A percentile compares a stretch with the other conserved stretches of the same genome.
These are phyloP conservation scores for Rhynchonycteris naso DNA, from an alignment of 2,797 vertebrate species.

Conservation along the genomic window DNA sequence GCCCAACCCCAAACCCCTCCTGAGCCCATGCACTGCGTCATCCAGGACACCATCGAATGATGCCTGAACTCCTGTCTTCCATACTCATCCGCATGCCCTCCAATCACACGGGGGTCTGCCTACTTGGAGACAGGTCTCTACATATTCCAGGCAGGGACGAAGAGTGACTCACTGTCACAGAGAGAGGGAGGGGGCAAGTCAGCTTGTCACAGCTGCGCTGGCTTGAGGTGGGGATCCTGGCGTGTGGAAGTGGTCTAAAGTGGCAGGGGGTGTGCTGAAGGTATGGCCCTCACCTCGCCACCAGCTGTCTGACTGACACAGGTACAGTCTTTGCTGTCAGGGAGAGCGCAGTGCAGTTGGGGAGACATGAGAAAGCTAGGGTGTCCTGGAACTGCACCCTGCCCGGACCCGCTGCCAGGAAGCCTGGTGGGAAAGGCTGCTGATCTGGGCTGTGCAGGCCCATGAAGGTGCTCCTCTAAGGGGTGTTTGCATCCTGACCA, in stretches of 20 bases:
- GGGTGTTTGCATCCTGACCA: background rate
- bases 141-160: background rate
- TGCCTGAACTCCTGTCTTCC: background rate
- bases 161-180: background rate
- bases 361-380: background rate
- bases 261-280: background rate
- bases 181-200: background rate
- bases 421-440: background rate
- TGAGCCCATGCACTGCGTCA: background rate
- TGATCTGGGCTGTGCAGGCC: too few species aligned
- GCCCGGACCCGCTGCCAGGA: background rate
- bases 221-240: background rate
- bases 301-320: accelerated
- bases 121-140: background rate
- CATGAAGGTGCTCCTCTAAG: accelerated
- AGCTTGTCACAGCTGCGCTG: background rate
- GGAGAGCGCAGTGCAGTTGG: background rate
- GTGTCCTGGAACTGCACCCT: background rate
- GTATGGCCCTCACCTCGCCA: accelerated
- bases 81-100: background rate
- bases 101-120: background rate
- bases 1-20: background rate
- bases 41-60: background rate
- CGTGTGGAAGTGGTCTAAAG: background rate
- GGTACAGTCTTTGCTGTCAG: background rate